A percentile compares a stretch with the other conserved stretches of the same genome.
These are phyloP conservation scores for Brachyistius frenatus DNA, from an alignment of 2,113 vertebrate genomes.

Conservation along the genomic window DNA sequence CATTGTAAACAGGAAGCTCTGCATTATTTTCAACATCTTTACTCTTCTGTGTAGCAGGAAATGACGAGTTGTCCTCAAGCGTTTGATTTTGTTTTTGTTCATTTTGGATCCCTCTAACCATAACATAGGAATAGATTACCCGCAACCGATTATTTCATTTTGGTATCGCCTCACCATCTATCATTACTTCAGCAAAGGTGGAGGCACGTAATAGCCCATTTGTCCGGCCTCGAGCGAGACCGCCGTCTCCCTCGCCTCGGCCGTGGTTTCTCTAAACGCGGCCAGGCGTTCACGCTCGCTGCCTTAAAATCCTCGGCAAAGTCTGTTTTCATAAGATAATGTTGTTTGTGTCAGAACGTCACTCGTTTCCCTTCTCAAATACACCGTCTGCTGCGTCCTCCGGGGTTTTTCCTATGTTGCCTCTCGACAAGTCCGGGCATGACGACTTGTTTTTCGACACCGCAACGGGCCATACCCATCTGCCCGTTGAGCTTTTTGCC, in stretches of 20 bases:
- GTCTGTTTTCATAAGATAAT: constrained; percentile 1
- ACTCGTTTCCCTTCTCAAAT: background rate
- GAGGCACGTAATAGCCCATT: constrained; percentile 27
- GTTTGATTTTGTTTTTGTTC: constrained; percentile 11
- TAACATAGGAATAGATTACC: constrained; percentile 14
- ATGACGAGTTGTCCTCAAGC: background rate
- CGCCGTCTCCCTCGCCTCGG: constrained; percentile 53
- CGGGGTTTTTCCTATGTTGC: background rate
- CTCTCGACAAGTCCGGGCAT: constrained; percentile 57
- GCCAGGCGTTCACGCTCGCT: constrained; percentile 34
- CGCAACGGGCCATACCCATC: constrained; percentile 24
- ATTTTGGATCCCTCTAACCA: background rate
- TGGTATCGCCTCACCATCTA: constrained; percentile 30
- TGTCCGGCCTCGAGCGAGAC: background rate
- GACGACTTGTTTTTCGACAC: constrained; percentile 32
- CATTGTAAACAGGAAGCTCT: background rate
- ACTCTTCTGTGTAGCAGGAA: background rate
- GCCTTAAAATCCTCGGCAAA: background rate
- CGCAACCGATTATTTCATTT: constrained; percentile 30
- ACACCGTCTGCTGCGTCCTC: background rate
- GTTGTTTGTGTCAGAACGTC: constrained; percentile 6
- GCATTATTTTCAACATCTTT: background rate
- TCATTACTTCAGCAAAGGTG: constrained; percentile 36
- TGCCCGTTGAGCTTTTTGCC: constrained; percentile 2
- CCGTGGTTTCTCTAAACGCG: constrained; percentile 36